Evolutionary conservation across 2,113 vertebrate genomes (phyloP).

Genomic region (human (Homo sapiens)): GRCh38 chr15:66036001-66036500

Average conservation of each 20-base stretch:
- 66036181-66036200: rapidly evolving
- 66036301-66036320: neutral
- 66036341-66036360: neutral
- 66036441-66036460: neutral
- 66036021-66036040: neutral
- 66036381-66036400: neutral
- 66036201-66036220: neutral
- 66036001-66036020: neutral
- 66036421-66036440: neutral
- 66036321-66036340: neutral
- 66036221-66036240: neutral
- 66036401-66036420: neutral
- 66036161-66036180: neutral
- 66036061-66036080: neutral
- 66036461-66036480: rapidly evolving
- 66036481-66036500: neutral
- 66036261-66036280: too few relatives aligned
- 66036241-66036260: neutral
- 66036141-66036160: neutral
- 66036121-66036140: neutral
- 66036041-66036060: neutral
- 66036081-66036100: neutral
- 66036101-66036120: neutral
- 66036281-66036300: neutral
- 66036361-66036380: neutral